Percentiles rank a stretch among this genome's conserved stretches.
Evolutionary conservation across 53 echinoderm and acorn worm species (phyloP).

Genomic region (Arbacia lixula): DNA sequence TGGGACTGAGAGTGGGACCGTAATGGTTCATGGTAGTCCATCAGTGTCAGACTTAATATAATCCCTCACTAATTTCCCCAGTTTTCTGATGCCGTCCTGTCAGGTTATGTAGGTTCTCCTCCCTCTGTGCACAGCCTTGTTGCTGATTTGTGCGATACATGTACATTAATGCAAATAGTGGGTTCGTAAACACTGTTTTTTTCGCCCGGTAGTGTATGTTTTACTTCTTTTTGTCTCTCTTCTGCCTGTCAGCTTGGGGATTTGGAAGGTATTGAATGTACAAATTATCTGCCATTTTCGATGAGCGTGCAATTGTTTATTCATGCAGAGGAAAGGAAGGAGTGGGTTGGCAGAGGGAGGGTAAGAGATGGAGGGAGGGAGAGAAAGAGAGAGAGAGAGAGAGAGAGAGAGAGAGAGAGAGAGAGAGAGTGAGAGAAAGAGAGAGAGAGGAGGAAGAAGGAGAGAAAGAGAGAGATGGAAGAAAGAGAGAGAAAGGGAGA

Average conservation of each 20-base stretch:
- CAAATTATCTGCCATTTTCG: conserved; percentile 35
- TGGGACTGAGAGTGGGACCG: conserved; percentile 34
- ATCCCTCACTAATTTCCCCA: conserved; percentile 17
- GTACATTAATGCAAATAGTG: conserved; percentile 8
- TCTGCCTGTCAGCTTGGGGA: conserved; percentile 24
- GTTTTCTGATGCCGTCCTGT: background rate
- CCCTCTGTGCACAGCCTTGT: background rate
- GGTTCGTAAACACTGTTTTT: conserved; percentile 4
- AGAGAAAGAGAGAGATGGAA: too few relatives aligned
- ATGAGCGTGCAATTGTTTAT: background rate
- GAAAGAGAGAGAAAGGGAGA: too few relatives aligned
- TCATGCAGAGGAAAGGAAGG: too few relatives aligned
- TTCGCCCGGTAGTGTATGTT: conserved; percentile 8
- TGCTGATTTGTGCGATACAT: conserved; percentile 6
- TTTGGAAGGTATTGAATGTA: conserved; percentile 36
- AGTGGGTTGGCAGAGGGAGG: too few relatives aligned
- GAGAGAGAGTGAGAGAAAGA: too few relatives aligned
- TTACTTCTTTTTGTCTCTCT: too few relatives aligned
- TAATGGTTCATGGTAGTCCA: background rate
- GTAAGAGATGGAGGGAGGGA: too few relatives aligned
- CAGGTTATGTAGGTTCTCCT: background rate
- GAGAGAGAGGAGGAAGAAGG: too few relatives aligned
- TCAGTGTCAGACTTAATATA: conserved; percentile 15
- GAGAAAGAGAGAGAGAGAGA: too few relatives aligned
- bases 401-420: too few relatives aligned